Conservation (phyloP, 2,113 vertebrate species). For the Rafetus swinhoei region DNA sequence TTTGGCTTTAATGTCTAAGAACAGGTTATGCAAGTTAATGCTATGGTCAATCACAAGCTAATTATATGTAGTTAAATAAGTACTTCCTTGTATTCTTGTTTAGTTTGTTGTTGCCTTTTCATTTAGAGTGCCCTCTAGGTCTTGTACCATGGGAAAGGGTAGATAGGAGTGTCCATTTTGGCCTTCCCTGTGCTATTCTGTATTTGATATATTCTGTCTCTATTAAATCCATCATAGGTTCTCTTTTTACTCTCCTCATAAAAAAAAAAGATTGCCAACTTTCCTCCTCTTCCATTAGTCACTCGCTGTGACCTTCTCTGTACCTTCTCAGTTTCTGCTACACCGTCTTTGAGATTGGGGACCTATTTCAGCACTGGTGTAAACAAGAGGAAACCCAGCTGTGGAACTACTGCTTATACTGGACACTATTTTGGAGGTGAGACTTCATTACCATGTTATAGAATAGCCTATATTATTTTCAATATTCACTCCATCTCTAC, state of each 20-base stretch:
- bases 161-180: not conserved
- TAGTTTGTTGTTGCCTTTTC: not conserved
- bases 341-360: not conserved
- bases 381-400: not conserved
- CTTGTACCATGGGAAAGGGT: not conserved
- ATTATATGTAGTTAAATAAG: not conserved
- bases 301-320: not conserved
- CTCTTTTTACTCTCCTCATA: not conserved
- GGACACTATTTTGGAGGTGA: not conserved
- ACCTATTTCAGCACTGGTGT: not conserved
- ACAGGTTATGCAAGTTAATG: not conserved
- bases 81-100: not conserved
- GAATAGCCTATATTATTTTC: not conserved
- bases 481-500: not conserved
- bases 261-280: not conserved
- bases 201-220: not conserved
- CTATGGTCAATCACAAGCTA: not conserved
- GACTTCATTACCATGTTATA: not conserved
- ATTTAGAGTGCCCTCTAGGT: not conserved
- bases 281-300: not conserved
- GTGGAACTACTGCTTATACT: not conserved
- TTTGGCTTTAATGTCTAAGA: not conserved
- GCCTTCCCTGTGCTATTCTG: not conserved
- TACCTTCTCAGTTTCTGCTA: not conserved
- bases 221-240: not conserved